Evolutionary conservation across 2,797 vertebrate genomes (phyloP).

Genomic region (Eremophila alpestris): DNA sequence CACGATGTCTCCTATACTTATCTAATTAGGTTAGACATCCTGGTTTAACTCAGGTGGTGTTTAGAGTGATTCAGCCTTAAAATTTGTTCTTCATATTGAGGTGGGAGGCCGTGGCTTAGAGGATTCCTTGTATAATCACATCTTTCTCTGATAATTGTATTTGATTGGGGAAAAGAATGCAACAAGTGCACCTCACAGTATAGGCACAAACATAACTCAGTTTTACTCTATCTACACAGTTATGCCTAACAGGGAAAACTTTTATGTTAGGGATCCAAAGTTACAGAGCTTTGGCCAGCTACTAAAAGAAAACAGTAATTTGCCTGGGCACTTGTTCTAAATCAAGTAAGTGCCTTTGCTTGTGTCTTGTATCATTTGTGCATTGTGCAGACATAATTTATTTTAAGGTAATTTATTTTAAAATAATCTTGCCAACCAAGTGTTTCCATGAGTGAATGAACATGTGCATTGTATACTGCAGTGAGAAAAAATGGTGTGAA

Average conservation of each 20-base stretch:
- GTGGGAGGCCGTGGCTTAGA: neutral
- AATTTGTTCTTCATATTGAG: neutral
- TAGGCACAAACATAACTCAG: neutral
- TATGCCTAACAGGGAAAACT: neutral
- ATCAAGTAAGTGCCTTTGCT: neutral
- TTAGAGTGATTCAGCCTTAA: neutral
- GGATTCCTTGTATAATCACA: neutral
- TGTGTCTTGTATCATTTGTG: neutral
- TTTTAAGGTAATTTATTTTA: neutral
- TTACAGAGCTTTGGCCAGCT: neutral
- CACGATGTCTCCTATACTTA: neutral
- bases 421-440: neutral
- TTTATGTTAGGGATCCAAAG: neutral
- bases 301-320: neutral
- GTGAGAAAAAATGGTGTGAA: neutral
- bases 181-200: fast-evolving
- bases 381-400: neutral
- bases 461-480: neutral
- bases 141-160: neutral
- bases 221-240: neutral
- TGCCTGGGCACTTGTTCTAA: neutral
- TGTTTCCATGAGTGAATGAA: neutral
- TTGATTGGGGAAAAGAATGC: neutral
- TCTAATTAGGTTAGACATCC: neutral
- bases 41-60: neutral